Base-by-base conservation (phyloP, 2,888 invertebrate species). In the Copidosoma aretas region DNA sequence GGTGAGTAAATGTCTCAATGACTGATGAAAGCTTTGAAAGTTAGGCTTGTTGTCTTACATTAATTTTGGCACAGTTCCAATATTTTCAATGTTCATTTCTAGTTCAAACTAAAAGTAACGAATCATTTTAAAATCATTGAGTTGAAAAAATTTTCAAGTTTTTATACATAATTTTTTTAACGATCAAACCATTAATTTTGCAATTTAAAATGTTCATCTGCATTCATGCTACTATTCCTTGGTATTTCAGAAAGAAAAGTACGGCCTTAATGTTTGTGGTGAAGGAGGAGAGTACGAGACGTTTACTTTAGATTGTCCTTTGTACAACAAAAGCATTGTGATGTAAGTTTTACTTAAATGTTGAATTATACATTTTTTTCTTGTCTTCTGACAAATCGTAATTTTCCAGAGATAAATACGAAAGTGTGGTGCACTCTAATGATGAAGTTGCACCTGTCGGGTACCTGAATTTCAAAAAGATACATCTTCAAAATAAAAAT, bases 241-340 rank as follows among this genome's bases (percentile, higher is more conserved):
- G 32, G 8, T 57, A 3, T 76, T 80, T 84, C 84, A 88, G 88
- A 91, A 93, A 80, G 92, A 94, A 82, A 95, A 97, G 85, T 99
- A 94, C 85, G 97, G 96, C 63, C 87, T 97, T 73, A 95, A 97
- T 86, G 91, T 97, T 53, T 98, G 97, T 85, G 99, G 99, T 22
- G 99, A 99, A 86, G 99, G 99, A 58, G 99, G 99, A 63, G 99
- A 99, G 85, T 99, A 97, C 83, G 99, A 99, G 86, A 96, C 98
- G 41, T 94, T 99, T 83, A 97, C 97, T 10, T 86, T 98, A 71
- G 97, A 99, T 87, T 98, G 98, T 85, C 98, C 98, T 10, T 87
- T 99, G 71, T 98, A 97, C 86, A 91, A 90, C 82, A 94, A 94
- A 84, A 89, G 90, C 81, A 91, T 98, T 84, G 89, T 93, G 75